phyloP scores from a whole-genome alignment of 2,888 invertebrate species.

The Sylvicola cinctus region DNA sequence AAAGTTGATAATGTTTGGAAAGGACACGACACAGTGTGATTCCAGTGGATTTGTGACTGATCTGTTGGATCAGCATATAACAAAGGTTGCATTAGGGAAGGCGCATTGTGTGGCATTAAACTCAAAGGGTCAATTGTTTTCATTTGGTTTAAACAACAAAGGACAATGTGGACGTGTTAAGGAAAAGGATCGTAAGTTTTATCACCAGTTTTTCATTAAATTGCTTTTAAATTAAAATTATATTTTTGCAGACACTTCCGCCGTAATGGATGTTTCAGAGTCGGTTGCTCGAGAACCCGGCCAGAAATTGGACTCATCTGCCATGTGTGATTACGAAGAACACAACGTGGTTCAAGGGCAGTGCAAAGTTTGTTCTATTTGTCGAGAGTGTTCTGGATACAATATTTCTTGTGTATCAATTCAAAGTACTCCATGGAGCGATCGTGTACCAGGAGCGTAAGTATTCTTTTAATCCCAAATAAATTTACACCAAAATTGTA shows the following conservation, averaged over 20 bases:
- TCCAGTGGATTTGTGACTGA: slow-evolving; percentile 46
- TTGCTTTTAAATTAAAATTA: too few relatives aligned
- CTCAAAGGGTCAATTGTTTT: slow-evolving; percentile 74
- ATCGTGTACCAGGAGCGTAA: slow-evolving; percentile 72
- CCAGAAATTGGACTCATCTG: slow-evolving; percentile 19
- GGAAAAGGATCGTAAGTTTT: slow-evolving; percentile 32
- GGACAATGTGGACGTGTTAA: slow-evolving; percentile 74
- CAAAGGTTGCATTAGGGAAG: slow-evolving; percentile 73
- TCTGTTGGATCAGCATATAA: slow-evolving; percentile 47
- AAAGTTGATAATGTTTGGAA: slow-evolving; percentile 81
- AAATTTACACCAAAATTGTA: slow-evolving; percentile 1
- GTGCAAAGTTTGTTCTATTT: slow-evolving; percentile 52
- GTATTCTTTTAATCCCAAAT: slow-evolving; percentile 23
- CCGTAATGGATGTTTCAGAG: slow-evolving; percentile 5
- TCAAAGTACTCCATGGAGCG: slow-evolving; percentile 34
- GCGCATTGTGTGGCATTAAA: slow-evolving; percentile 86
- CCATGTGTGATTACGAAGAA: slow-evolving; percentile 30
- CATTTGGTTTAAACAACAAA: slow-evolving; percentile 94
- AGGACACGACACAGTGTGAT: slow-evolving; percentile 75
- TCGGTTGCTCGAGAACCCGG: slow-evolving; percentile 1
- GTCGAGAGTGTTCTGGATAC: slow-evolving; percentile 86
- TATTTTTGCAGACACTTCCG: background rate
- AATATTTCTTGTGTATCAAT: slow-evolving; percentile 48
- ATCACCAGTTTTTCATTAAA: slow-evolving; percentile 2
- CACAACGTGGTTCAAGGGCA: slow-evolving; percentile 28